phyloP scores from a whole-genome alignment of 2,113 vertebrate species.

The Cacatua alba region DNA sequence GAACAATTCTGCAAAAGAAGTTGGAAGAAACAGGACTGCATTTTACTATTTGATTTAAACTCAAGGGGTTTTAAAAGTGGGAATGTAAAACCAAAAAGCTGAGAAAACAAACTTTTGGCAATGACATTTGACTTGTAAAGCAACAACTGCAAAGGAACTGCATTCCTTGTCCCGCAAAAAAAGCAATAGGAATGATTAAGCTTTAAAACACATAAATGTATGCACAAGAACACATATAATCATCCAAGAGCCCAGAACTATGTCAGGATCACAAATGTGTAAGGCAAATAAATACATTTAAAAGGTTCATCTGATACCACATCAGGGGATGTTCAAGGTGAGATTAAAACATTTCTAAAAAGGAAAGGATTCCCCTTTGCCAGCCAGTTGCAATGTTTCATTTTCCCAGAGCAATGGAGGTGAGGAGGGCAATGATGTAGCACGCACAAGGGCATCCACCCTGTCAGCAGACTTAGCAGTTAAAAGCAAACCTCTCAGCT shows the following conservation, averaged over 20 bases:
- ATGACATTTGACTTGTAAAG: neutral
- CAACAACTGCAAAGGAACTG: neutral
- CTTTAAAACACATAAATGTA: slow-evolving; percentile 18
- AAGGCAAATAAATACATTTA: slow-evolving; percentile 7
- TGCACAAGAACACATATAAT: neutral
- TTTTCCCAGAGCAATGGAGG: neutral
- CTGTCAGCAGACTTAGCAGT: neutral
- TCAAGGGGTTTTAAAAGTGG: neutral
- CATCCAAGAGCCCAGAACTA: neutral
- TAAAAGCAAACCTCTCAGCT: neutral
- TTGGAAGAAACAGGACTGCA: neutral
- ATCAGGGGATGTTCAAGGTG: neutral
- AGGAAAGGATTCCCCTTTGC: neutral
- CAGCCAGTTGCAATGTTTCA: neutral
- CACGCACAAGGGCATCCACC: neutral
- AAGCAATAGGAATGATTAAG: slow-evolving; percentile 27
- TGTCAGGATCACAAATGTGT: neutral
- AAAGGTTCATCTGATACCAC: neutral
- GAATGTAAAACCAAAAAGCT: neutral
- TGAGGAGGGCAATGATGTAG: neutral
- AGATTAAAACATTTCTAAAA: slow-evolving; percentile 12
- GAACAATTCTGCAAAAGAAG: neutral
- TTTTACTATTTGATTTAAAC: neutral
- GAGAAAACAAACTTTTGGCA: slow-evolving; percentile 31
- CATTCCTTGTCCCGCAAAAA: neutral